Base-by-base conservation (phyloP, 2,888 invertebrate genomes). In the Nasonovia ribisnigri region DNA sequence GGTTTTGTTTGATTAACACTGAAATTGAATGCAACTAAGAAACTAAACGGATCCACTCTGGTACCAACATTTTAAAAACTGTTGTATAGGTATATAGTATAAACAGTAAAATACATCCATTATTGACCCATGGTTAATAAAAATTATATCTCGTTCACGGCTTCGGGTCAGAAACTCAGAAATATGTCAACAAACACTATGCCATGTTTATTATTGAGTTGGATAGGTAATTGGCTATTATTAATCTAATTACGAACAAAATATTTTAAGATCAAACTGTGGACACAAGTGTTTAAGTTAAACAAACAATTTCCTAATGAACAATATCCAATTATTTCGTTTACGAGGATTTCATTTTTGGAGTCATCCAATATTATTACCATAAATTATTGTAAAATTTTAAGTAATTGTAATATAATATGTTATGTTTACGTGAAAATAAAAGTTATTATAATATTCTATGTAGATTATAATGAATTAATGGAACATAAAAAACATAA, bases 221-320 rank as follows among this genome's bases (percentile, higher is more conserved):
- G 24, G 13, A 77, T 48, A 88, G 51, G 48, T 90, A 77, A 90
- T 90, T 77, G 46, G 26, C 36, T 77, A 90, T 90, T 90, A 90
- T 90, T 67, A 90, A 89, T 89, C 57, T 43, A 90, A 48, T 77
- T 1, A 77, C 24, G 24, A 11, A 46, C 60, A 88, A 29, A 57
- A 29, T 84, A 29, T 43, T 84, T 29, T 24, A 67, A 90, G 46
- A 77, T 77, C 48, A 46, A 77, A 26, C 16, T 36, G 24, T 36
- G 24, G 26, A 48, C 24, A 90, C 77, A 67, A 90, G 36, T 46
- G 77, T 36, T 29, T 43, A 60, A 57, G 16, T 42, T 57, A 57
- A 89, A 24, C 89, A 29, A 43, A 54, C 57, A 5, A 57, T 89
- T 5, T 24, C 88, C 54, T 11, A 57, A 57, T 42, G 42, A 51